These are phyloP conservation scores for Pleuronectes platessa DNA, from an alignment of 2,113 vertebrate species.

Conservation along the genomic window DNA sequence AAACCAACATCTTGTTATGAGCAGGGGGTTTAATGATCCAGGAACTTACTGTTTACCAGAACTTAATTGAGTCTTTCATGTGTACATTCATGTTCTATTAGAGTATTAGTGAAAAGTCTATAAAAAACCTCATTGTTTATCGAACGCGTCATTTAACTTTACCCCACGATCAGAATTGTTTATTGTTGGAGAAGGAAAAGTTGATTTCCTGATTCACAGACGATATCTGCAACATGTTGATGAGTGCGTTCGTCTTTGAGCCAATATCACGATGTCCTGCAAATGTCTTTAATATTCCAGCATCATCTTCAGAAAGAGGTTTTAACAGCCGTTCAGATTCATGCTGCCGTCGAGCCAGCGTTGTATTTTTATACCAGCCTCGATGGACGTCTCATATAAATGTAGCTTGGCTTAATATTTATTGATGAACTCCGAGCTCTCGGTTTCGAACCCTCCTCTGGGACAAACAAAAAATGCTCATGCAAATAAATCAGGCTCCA, in stretches of 20 bases:
- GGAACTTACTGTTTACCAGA: too few species aligned
- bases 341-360: constrained; percentile 32
- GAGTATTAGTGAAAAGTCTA: too few species aligned
- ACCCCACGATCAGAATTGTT: neutral
- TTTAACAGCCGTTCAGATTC: constrained; percentile 36
- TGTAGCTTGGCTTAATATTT: constrained; percentile 53
- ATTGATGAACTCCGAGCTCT: constrained; percentile 62
- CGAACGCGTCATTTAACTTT: neutral
- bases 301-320: neutral
- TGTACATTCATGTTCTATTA: too few species aligned
- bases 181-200: neutral
- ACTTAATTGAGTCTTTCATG: too few species aligned
- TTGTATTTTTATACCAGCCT: constrained; percentile 61
- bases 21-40: too few species aligned
- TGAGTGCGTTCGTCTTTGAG: neutral
- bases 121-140: neutral
- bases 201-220: neutral
- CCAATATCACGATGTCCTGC: neutral
- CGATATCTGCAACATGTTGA: neutral
- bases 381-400: constrained; percentile 60
- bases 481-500: constrained; percentile 66
- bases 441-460: constrained; percentile 50
- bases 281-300: neutral
- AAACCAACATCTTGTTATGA: too few species aligned
- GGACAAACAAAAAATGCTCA: constrained; percentile 62